phyloP scores from a whole-genome alignment of 2,113 vertebrate species.

The Ptilorrhoa leucosticta region DNA sequence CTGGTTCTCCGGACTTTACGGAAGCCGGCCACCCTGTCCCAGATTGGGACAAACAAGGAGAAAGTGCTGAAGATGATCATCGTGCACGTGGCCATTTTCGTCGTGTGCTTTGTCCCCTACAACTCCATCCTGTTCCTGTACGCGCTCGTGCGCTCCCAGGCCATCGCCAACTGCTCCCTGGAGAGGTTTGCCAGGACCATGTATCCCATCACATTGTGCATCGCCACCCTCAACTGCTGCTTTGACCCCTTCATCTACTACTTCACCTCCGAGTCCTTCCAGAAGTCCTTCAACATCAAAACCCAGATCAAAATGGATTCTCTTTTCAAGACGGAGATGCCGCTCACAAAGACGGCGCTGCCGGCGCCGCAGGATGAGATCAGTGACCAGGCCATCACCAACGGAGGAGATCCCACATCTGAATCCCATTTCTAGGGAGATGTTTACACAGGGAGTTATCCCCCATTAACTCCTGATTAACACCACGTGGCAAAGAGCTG shows the following conservation, averaged over 20 bases:
- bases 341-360: conserved; percentile 69
- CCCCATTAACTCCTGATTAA: neutral
- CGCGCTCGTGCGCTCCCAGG: conserved; percentile 89
- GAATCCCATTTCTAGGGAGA: conserved; percentile 76
- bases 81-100: conserved; percentile 92
- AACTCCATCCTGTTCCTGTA: conserved; percentile 96
- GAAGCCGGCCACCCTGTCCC: conserved; percentile 85
- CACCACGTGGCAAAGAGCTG: neutral
- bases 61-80: conserved; percentile 94
- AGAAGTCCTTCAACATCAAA: conserved; percentile 91
- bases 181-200: conserved; percentile 90
- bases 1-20: conserved; percentile 90
- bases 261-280: conserved; percentile 96
- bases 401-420: conserved; percentile 80
- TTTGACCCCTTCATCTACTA: conserved; percentile 97
- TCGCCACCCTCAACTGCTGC: conserved; percentile 94
- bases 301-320: conserved; percentile 83
- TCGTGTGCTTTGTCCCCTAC: conserved; percentile 95
- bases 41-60: conserved; percentile 91
- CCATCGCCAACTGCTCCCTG: conserved; percentile 86
- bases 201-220: conserved; percentile 92
- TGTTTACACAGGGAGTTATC: neutral
- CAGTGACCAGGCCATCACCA: conserved; percentile 76
- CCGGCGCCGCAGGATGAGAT: conserved; percentile 73
- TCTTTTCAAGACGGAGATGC: conserved; percentile 79